These are phyloP conservation scores for Cyrtodaria siliqua DNA, from an alignment of 2,888 invertebrate genomes.

Conservation along the genomic window DNA sequence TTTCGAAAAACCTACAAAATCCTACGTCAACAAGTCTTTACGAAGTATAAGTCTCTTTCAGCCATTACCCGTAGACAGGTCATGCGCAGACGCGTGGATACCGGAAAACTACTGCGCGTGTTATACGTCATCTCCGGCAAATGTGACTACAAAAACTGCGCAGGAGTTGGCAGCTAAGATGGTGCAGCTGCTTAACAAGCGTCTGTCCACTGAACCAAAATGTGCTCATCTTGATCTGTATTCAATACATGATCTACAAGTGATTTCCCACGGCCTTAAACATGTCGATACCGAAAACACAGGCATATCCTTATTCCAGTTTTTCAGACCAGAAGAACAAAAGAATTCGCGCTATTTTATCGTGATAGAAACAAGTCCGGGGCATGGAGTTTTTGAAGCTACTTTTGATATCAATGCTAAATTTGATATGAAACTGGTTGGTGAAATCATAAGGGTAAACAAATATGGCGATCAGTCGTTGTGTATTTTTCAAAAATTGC, in stretches of 20 bases:
- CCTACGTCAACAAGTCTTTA: conserved; percentile 27
- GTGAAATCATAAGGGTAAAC: conserved; percentile 47
- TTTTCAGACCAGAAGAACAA: conserved; percentile 45
- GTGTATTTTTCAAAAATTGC: conserved; percentile 44
- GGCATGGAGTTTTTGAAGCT: conserved; percentile 54
- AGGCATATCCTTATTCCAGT: conserved; percentile 60
- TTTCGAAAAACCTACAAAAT: conserved; percentile 48
- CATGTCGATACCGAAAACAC: conserved; percentile 54
- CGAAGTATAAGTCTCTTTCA: conserved; percentile 90
- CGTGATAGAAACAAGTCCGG: conserved; percentile 46
- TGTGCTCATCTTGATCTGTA: conserved; percentile 42
- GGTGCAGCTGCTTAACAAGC: conserved; percentile 32
- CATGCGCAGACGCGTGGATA: conserved; percentile 92
- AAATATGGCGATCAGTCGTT: conserved; percentile 52
- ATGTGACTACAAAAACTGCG: conserved; percentile 25
- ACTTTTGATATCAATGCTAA: conserved; percentile 10
- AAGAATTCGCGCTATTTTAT: conserved; percentile 36
- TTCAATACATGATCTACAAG: conserved; percentile 33
- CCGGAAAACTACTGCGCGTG: conserved; percentile 88
- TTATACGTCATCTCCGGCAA: conserved; percentile 44
- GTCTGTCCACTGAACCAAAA: conserved; percentile 9
- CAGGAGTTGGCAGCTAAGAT: conserved; percentile 14
- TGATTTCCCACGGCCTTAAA: conserved; percentile 38
- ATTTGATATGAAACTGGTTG: conserved; percentile 14
- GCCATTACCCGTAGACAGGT: conserved; percentile 90